phyloP scores from a whole-genome alignment of 2,888 invertebrate species.

The Callyntrura guangdongensis region DNA sequence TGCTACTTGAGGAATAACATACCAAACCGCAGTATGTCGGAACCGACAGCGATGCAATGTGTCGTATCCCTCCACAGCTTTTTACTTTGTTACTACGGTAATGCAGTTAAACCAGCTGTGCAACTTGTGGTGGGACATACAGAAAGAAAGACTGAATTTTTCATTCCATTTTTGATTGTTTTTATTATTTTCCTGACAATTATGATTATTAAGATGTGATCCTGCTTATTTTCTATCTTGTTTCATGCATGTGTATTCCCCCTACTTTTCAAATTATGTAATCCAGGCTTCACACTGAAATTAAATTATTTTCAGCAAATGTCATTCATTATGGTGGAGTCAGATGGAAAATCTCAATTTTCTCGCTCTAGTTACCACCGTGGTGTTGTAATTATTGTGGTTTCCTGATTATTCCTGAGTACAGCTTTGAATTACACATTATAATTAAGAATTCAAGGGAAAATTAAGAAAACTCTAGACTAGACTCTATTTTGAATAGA shows the following conservation, averaged over 20 bases:
- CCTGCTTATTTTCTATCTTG: too few species aligned
- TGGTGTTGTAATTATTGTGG: slow-evolving; percentile 4
- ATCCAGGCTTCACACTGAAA: too few species aligned
- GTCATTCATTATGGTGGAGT: too few species aligned
- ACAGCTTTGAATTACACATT: slow-evolving; percentile 16
- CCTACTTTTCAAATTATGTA: neutral
- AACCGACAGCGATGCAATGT: neutral
- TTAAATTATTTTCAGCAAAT: too few species aligned
- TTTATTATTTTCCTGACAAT: neutral
- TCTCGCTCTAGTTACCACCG: slow-evolving; percentile 2
- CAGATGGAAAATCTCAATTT: slow-evolving; percentile 47
- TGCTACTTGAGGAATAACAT: neutral
- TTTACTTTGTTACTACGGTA: too few species aligned
- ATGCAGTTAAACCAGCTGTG: too few species aligned
- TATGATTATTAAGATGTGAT: too few species aligned
- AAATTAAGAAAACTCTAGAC: neutral
- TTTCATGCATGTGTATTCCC: neutral
- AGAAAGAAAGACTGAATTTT: too few species aligned
- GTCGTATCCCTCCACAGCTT: too few species aligned
- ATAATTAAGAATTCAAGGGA: slow-evolving; percentile 40
- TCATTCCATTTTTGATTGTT: too few species aligned
- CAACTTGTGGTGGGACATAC: too few species aligned
- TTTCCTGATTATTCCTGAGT: slow-evolving; percentile 6
- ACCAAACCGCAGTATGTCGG: neutral
- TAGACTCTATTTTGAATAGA: neutral